Base-by-base conservation (phyloP, 2,797 vertebrate genomes). In the Lerista edwardsae region DNA sequence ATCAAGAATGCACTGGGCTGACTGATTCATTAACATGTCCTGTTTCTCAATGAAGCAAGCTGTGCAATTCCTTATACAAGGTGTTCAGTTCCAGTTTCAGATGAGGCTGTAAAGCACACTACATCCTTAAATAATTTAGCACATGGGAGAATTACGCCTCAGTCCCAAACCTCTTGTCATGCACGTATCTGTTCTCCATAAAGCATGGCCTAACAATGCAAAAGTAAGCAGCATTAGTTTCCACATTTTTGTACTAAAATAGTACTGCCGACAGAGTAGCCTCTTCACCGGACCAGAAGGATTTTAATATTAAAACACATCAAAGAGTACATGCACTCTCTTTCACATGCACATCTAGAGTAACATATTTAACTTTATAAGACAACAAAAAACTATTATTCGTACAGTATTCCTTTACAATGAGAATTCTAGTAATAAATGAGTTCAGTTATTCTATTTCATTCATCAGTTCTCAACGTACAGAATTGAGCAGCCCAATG, bases 1-100 rank as follows among this genome's bases (percentile, higher is more conserved):
- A 90, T 65, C 31, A 87, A 78, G 89, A 92, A 94, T 86, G 89
- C 82, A 84, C 7, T 78, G 79, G 11, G 4, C 85, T 41, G 74
- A 55, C 85, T 59, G 71, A 81, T 19, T 55, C 72, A 83, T 57
- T 75, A 65, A 31, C 51, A 72, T 2, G 7, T 86, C 85, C 91
- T 0, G 0, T 77, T 80, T 87, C 73, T 64, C 51, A 72, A 47
- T 27, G 31, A 17, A 51, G 27, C 78, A 87, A 47, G n/a, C n/a
- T n/a, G 78, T 21, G 67, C 83, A 62, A 69, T 80, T 88, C 91
- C 85, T 84, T 89, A 69, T 81, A 83, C 85, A 82, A 0, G 5
- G 4, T 34, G 23, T 12, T 82, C 47, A 27, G 25, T 41, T 80
- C 64, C 83, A 78, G 79, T 34, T 82, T 0, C 59, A 0, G 25